Evolutionary conservation across 2,888 invertebrate genomes (phyloP).

Genomic region (Tethea ocularis): DNA sequence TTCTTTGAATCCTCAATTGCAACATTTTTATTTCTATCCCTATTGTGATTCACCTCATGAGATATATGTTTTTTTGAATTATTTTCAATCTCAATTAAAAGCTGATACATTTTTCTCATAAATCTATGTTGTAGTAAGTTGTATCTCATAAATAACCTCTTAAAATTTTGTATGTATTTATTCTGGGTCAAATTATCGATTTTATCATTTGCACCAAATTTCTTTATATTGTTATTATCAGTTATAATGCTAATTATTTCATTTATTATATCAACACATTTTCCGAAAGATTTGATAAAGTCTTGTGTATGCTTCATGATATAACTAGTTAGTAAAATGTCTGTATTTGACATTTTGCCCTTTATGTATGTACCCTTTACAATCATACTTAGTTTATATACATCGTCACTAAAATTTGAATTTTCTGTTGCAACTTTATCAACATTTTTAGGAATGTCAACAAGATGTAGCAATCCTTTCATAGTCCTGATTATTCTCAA

Average conservation of each 20-base stretch:
- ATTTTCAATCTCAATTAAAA: conserved; percentile 43
- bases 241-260: conserved; percentile 54
- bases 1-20: conserved; percentile 52
- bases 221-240: conserved; percentile 24
- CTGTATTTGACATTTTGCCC: conserved; percentile 34
- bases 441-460: conserved; percentile 35
- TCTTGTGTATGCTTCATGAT: conserved; percentile 56
- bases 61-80: conserved; percentile 22
- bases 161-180: conserved; percentile 46
- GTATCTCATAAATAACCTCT: conserved; percentile 50
- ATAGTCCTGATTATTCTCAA: conserved; percentile 58
- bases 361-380: conserved; percentile 41
- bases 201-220: conserved; percentile 12
- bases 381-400: conserved; percentile 51
- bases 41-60: conserved; percentile 19
- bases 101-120: conserved; percentile 56
- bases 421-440: conserved; percentile 20
- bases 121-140: conserved; percentile 63
- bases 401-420: conserved; percentile 33
- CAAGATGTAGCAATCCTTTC: conserved; percentile 53
- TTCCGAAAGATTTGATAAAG: conserved; percentile 59
- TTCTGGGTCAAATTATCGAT: conserved; percentile 14
- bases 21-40: conserved; percentile 27
- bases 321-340: conserved; percentile 51
- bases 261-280: conserved; percentile 56